A percentile compares a stretch with the other conserved stretches of the same genome.
Evolutionary conservation across 2,797 vertebrate species (phyloP).

Genomic region (Pseudomugil tenellus): DNA sequence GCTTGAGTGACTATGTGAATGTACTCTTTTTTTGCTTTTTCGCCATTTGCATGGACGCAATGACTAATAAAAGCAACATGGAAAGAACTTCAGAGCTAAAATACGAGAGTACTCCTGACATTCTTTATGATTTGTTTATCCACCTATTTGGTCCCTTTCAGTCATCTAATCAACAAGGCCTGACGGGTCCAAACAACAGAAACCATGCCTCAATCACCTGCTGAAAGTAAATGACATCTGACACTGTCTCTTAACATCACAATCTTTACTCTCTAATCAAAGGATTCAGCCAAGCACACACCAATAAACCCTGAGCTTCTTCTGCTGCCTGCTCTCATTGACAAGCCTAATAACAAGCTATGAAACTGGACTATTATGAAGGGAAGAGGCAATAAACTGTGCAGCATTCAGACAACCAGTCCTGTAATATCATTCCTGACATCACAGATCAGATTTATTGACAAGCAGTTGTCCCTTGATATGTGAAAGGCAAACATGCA

Average conservation of each 20-base stretch:
- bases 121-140: slow-evolving; percentile 7
- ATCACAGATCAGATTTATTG: slow-evolving; percentile 31
- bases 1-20: background rate
- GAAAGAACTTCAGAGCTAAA: background rate
- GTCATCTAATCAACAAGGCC: slow-evolving; percentile 37
- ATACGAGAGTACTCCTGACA: slow-evolving; percentile 1
- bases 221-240: slow-evolving; percentile 51
- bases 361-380: slow-evolving; percentile 68
- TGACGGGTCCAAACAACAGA: slow-evolving; percentile 11
- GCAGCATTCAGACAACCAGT: slow-evolving; percentile 26
- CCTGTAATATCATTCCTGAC: slow-evolving; percentile 26
- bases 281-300: slow-evolving; percentile 48
- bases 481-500: slow-evolving; percentile 15
- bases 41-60: slow-evolving; percentile 1
- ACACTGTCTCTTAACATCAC: slow-evolving; percentile 55
- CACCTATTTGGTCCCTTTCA: slow-evolving; percentile 19
- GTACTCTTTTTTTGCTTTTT: no score
- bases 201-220: slow-evolving; percentile 27
- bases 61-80: background rate
- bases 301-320: slow-evolving; percentile 25
- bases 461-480: slow-evolving; percentile 22
- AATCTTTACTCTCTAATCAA: slow-evolving; percentile 56
- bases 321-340: slow-evolving; percentile 56
- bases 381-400: slow-evolving; percentile 52
- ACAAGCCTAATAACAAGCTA: slow-evolving; percentile 57